Base-by-base conservation (phyloP, 64 coral and sea anemone species). In the Stichodactyla helianthus region DNA sequence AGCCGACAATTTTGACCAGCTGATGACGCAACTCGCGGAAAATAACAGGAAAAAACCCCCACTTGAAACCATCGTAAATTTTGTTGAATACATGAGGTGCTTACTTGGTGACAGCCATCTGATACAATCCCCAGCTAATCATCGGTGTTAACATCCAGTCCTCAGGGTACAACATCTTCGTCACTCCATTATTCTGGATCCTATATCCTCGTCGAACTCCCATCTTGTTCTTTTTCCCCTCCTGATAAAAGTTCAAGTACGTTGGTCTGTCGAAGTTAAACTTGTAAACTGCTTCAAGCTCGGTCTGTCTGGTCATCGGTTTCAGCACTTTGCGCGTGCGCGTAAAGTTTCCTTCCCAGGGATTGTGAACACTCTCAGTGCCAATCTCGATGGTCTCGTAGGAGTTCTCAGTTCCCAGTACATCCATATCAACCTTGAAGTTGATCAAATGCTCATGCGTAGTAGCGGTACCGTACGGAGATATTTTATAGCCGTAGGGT, bases 21-120 rank as follows among this genome's bases (percentile, higher is more conserved):
- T 31, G 35, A 44, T 44, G 35, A 44, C 35, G 35, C 35, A 44
- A 44, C 35, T 44, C 35, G 35, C 35, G 1, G 35, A 3, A 44
- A 6, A 9, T 10, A 8, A 76, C 27, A 76, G 14, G 0, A 28
- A 6, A 44, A 31, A 50, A 11, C 23, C 50, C 2, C 51, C 79
- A 31, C 15, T 71, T 58, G 22, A 55, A 76, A 6, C 25, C 20
- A 10, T 86, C 62, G 20, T 86, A 68, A 0, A 19, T 87, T 17
- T 74, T 12, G 17, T 65, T 19, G 62, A 35, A 35, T 35, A 35
- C 31, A 35, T 2, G 35, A 44, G 18, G 62, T 65, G 4, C 82
- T 84, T 84, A 84, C 82, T 53, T 89, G 81, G 88, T 89, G 50
- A 89, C 88, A 54, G 81, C 50, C 59, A 89, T 68, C 61, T 89